Evolutionary conservation across 2,888 invertebrate genomes (phyloP), one percentile per base, ranked within the genome.

Genomic region (Phortica okadai): DNA sequence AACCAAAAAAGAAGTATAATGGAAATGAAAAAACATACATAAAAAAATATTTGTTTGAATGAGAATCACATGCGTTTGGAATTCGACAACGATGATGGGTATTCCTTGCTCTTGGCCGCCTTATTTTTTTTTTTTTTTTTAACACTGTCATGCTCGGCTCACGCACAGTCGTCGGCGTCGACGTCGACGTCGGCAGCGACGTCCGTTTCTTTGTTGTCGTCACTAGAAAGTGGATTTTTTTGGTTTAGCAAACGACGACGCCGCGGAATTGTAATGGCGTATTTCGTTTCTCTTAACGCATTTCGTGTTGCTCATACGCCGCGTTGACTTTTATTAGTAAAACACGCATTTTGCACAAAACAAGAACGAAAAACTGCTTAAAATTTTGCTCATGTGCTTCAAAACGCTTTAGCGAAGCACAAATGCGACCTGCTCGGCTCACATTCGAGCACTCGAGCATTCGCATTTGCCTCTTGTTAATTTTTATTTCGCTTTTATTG

Each of bases 61-160:
- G 78, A 76, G 83, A 88, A 85, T 88, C 85, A 85, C 87, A 87
- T 84, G 82, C 84, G 88, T 85, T 86, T 84, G 84, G 87, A 84
- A 88, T 88, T 87, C 58, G 14, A 58, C 58, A n/a, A 87, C 79
- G 88, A 86, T 84, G 85, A 87, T 80, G 85, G 82, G 80, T 81
- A 82, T 86, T 83, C 75, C 56, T 78, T 76, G 41, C 73, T 59
- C 14, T n/a, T 8, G 7, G 2, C 7, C 59, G 59, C 59, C 4
- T 50, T 50, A 5, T 8, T 6, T 50, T 16, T 50, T 50, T 50
- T 8, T 8, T 50, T 6, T 50, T 50, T 14, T 50, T 1, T 6
- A 50, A 50, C 3, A 50, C 33, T 33, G 33, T 33, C 33, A 33
- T 33, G 33, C 33, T 33, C 4, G 33, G 4, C 33, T 33, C 33